phyloP scores from a whole-genome alignment of 2,113 vertebrate genomes.

The Nibea coibor region DNA sequence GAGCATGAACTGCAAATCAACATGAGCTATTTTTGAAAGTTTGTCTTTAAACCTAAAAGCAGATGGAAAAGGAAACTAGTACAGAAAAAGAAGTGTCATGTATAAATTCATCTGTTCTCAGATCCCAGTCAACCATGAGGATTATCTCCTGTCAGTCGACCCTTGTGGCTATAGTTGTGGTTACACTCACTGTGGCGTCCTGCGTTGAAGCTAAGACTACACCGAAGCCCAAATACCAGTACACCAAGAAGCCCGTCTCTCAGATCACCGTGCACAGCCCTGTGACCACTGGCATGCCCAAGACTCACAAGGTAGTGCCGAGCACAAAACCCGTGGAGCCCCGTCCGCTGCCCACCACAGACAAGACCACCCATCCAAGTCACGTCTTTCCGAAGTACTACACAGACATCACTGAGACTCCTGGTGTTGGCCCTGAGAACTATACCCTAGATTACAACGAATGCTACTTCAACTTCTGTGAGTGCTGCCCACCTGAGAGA shows the following conservation, averaged over 20 bases:
- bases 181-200: slow-evolving; percentile 53
- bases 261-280: slow-evolving; percentile 72
- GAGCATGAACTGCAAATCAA: background rate
- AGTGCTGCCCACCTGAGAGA: slow-evolving; percentile 87
- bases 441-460: slow-evolving; percentile 89
- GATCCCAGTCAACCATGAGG: slow-evolving; percentile 85
- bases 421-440: slow-evolving; percentile 84
- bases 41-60: background rate
- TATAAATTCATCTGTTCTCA: slow-evolving; percentile 69
- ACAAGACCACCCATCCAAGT: slow-evolving; percentile 64
- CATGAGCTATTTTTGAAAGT: background rate
- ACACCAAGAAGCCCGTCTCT: slow-evolving; percentile 87
- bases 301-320: slow-evolving; percentile 61
- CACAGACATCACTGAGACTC: slow-evolving; percentile 74
- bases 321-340: slow-evolving; percentile 60
- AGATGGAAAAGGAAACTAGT: background rate
- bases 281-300: slow-evolving; percentile 67
- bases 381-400: slow-evolving; percentile 57
- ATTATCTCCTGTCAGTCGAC: slow-evolving; percentile 60
- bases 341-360: slow-evolving; percentile 39
- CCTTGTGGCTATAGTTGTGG: slow-evolving; percentile 65
- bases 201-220: slow-evolving; percentile 85
- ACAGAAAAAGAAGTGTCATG: background rate
- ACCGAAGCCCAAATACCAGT: slow-evolving; percentile 84
- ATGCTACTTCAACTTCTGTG: slow-evolving; percentile 95